Evolutionary conservation across 2,888 invertebrate species (phyloP).

Genomic region (Patella caerulea): DNA sequence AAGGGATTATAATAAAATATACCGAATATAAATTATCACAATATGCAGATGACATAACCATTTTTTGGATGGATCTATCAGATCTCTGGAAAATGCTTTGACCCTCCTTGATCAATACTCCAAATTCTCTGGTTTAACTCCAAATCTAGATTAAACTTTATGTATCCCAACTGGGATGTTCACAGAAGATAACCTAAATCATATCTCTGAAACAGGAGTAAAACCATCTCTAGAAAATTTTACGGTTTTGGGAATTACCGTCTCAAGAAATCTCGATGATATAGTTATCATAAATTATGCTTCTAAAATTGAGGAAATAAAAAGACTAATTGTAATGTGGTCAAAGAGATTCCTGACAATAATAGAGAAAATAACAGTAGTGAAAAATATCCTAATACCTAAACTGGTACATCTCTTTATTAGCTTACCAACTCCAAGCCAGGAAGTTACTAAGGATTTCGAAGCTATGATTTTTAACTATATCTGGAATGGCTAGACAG

Average conservation of each 20-base stretch:
- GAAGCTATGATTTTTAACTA: conserved; percentile 18
- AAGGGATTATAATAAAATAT: conserved; percentile 21
- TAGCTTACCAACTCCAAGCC: conserved; percentile 19
- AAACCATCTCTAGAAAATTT: too few species aligned
- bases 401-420: conserved; percentile 24
- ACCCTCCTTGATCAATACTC: not conserved
- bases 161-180: not conserved
- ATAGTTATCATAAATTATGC: too few species aligned
- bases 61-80: conserved; percentile 19
- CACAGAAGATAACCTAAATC: too few species aligned
- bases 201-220: too few species aligned
- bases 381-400: conserved; percentile 17
- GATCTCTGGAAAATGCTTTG: conserved; percentile 13
- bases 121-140: too few species aligned
- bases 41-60: conserved; percentile 25
- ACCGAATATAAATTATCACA: conserved; percentile 23
- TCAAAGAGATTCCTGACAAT: conserved; percentile 16
- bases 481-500: conserved; percentile 21
- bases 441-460: conserved; percentile 7
- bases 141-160: too few species aligned
- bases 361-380: conserved; percentile 20
- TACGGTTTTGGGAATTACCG: too few species aligned
- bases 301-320: not conserved
- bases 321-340: conserved; percentile 11
- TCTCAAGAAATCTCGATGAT: not conserved